Evolutionary conservation across 1,140 invertebrate species (phyloP).

Genomic region (Ridgeia piscesae): DNA sequence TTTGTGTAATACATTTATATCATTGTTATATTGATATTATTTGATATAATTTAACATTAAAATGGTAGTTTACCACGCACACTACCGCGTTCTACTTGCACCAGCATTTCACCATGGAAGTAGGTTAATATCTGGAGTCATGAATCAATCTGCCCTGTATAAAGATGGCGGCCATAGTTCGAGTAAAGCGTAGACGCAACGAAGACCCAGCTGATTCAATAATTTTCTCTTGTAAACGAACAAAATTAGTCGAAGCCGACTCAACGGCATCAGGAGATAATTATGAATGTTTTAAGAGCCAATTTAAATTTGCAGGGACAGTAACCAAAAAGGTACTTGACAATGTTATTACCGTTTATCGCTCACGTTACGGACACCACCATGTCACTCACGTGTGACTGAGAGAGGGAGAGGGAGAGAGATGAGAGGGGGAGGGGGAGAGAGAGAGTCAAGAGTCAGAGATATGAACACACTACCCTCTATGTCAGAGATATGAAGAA

Average conservation of each 20-base stretch:
- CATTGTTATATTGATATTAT: too few species aligned
- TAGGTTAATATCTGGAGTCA: neutral
- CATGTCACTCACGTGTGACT: too few species aligned
- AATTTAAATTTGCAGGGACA: constrained; percentile 42
- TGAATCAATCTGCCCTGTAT: neutral
- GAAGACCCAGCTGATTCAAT: constrained; percentile 48
- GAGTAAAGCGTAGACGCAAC: constrained; percentile 45
- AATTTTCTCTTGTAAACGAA: constrained; percentile 45
- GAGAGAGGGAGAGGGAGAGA: too few species aligned
- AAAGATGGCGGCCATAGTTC: constrained; percentile 47
- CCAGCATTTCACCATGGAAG: neutral
- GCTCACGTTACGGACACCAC: neutral
- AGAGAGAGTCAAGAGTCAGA: too few species aligned
- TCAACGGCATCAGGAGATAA: neutral
- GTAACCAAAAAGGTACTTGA: constrained; percentile 26
- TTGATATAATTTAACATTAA: too few species aligned
- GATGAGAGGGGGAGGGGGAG: too few species aligned
- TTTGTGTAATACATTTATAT: too few species aligned
- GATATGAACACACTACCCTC: too few species aligned
- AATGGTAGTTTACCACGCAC: too few species aligned
- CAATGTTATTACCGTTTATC: neutral
- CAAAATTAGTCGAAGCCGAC: constrained; percentile 25
- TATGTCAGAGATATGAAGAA: too few species aligned
- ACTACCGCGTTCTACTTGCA: too few species aligned
- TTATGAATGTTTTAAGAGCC: constrained; percentile 21